These are phyloP conservation scores for Metaphire vulgaris DNA, from an alignment of 1,140 invertebrate genomes.

Conservation along the genomic window DNA sequence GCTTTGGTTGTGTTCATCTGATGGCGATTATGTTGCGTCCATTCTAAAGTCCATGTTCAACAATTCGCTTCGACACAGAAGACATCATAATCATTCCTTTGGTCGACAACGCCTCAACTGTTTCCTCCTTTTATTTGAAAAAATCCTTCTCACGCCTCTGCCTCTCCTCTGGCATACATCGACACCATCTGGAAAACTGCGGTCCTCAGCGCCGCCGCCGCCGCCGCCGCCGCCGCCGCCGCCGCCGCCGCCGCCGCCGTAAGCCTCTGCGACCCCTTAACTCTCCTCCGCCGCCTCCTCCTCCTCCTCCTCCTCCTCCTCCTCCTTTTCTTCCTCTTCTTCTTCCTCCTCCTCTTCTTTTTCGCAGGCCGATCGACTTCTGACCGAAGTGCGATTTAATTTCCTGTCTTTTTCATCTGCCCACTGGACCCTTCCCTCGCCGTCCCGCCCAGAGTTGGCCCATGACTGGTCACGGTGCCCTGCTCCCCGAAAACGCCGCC, in stretches of 20 bases:
- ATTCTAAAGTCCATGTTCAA: no score
- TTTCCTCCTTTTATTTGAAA: no score
- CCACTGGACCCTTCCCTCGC: background rate
- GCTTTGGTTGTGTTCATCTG: no score
- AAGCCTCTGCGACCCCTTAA: background rate
- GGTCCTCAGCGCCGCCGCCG: background rate
- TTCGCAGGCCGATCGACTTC: background rate
- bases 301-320: background rate
- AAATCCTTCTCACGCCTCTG: no score
- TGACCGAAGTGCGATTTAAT: background rate
- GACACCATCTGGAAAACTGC: background rate
- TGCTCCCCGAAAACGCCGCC: no score
- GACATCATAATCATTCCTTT: no score
- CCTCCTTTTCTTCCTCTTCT: background rate
- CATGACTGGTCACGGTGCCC: no score
- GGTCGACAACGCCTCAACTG: no score
- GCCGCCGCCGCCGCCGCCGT: background rate
- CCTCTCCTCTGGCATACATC: no score
- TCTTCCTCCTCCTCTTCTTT: background rate
- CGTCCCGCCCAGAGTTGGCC: background rate
- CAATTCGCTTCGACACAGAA: no score
- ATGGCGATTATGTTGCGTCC: no score
- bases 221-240: no score
- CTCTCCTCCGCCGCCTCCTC: background rate
- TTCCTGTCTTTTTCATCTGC: background rate